phyloP scores from a whole-genome alignment of 2,113 vertebrate genomes.

The Tonatia bakeri region DNA sequence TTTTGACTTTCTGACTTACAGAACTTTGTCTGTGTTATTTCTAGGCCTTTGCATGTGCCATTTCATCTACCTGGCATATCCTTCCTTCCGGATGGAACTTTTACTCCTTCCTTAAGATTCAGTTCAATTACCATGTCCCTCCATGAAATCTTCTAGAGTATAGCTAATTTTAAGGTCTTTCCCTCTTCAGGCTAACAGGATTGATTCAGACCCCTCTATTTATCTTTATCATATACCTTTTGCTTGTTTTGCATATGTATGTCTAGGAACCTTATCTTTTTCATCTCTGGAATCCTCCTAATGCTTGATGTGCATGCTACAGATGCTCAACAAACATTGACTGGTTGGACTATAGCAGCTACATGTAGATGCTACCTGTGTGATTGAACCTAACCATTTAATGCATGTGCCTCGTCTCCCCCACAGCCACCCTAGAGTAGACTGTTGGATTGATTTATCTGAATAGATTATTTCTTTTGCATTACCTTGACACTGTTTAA shows the following conservation, averaged over 20 bases:
- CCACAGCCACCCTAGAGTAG: neutral
- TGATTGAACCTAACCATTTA: no score
- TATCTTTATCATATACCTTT: neutral
- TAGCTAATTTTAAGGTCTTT: neutral
- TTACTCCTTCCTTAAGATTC: neutral
- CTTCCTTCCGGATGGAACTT: neutral
- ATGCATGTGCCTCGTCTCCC: no score
- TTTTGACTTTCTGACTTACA: neutral
- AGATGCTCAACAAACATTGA: neutral
- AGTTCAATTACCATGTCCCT: neutral
- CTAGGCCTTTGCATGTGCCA: neutral
- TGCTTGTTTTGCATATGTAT: neutral
- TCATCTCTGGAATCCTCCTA: neutral
- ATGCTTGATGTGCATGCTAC: neutral
- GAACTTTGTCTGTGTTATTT: neutral
- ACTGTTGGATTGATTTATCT: neutral
- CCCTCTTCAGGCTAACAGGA: neutral
- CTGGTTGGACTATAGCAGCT: neutral
- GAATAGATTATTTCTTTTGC: neutral
- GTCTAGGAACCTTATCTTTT: neutral
- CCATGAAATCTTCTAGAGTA: neutral
- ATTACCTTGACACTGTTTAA: neutral
- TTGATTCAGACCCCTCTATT: neutral
- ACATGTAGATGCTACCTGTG: no score
- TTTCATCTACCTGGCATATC: neutral